Base-by-base conservation (phyloP, 2,888 invertebrate genomes). In the Erynnis tages region DNA sequence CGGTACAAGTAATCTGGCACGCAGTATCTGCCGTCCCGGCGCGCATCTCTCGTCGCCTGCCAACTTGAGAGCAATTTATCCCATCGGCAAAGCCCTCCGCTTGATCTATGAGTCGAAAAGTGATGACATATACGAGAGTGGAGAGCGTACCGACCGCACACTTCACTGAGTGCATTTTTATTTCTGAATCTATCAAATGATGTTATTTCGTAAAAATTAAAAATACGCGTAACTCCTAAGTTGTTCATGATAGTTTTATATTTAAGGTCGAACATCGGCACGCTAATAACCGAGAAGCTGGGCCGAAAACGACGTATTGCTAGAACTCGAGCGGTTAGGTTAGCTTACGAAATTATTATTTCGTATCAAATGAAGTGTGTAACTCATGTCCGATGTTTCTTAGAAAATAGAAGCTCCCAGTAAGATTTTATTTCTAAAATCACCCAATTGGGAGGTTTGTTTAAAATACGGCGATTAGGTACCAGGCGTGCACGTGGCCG, bases 381-480 rank as follows among this genome's bases (percentile, higher is more conserved):
- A 67, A 67, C 69, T 68, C 63, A 59, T 71, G 67, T 58, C 48
- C 58, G 54, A 57, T 57, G 38, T 56, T 66, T 65, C 62, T 57
- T 44, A 66, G 67, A 72, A 71, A 67, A 66, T 65, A 66, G 67
- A 65, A 62, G 69, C 64, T 67, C 65, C 63, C 63, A 68, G 71
- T 66, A 69, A 67, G 68, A 73, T 77, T 82, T 76, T 75, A 78
- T 77, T 77, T 79, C 74, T 73, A 79, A 80, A 81, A 73, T 67
- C 69, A 73, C 64, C 70, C 74, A 72, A 79, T 76, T 70, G 74
- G 69, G 65, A 69, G 73, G 74, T 82, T 85, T 86, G 86, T 85
- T 85, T 85, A 81, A 73, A 74, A 73, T 80, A 82, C 69, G 69
- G 73, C 75, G 70, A 75, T 76, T 80, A 74, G 76, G 67, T 69